phyloP scores from a whole-genome alignment of 2,113 vertebrate genomes.

The Brienomyrus brachyistius region DNA sequence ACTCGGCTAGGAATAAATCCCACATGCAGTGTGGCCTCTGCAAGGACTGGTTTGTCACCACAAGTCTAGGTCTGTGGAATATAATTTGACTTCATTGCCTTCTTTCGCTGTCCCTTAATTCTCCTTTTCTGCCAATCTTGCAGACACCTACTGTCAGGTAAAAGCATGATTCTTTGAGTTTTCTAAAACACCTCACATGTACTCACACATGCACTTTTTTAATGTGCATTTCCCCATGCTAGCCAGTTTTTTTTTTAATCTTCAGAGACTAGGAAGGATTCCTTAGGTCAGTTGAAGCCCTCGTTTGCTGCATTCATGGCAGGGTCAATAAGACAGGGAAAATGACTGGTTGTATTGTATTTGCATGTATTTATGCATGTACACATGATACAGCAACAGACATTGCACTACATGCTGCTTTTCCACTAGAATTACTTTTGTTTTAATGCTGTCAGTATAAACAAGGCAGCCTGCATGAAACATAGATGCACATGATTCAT shows the following conservation, averaged over 20 bases:
- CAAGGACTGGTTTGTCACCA: not conserved
- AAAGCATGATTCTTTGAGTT: slow-evolving; percentile 28
- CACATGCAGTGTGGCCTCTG: not conserved
- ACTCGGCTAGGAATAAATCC: not conserved
- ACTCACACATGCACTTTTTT: not conserved
- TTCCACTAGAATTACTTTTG: not conserved
- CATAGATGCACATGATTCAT: not conserved
- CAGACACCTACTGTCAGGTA: slow-evolving; percentile 30
- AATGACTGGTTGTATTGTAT: not conserved
- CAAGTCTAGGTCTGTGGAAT: slow-evolving; percentile 4
- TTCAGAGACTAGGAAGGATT: not conserved
- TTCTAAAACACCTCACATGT: not conserved
- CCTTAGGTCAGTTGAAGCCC: not conserved
- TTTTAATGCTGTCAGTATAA: not conserved
- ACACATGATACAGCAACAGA: not conserved
- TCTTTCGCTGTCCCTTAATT: slow-evolving; percentile 26
- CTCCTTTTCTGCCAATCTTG: slow-evolving; percentile 25
- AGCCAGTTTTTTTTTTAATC: not conserved
- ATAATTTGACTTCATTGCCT: slow-evolving; percentile 21
- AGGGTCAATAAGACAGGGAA: not conserved
- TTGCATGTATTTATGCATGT: slow-evolving; percentile 18
- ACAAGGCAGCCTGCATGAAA: not conserved
- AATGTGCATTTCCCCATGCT: not conserved
- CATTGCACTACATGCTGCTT: not conserved
- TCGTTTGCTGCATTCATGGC: not conserved